A percentile compares a stretch with the other conserved stretches of the same genome.
Conservation (phyloP, 2,888 invertebrate genomes). For the Lasioglossum pauxillum region DNA sequence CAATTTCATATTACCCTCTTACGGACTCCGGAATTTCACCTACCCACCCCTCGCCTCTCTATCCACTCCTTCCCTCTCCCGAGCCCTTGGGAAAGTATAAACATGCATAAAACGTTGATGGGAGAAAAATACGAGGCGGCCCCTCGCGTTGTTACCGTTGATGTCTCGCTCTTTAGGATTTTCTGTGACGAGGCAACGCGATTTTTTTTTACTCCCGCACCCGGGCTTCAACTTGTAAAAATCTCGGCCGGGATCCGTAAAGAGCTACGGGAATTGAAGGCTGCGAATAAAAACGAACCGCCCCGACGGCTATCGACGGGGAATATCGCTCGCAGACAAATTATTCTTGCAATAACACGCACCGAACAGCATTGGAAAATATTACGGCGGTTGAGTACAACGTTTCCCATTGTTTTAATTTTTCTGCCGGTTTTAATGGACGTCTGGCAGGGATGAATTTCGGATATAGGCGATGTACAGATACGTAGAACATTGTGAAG, state of each 20-base stretch:
- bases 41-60: neutral
- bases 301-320: neutral
- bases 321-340: neutral
- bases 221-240: neutral
- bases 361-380: neutral
- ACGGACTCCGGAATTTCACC: constrained; percentile 22
- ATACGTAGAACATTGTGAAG: too few relatives aligned
- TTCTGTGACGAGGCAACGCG: neutral
- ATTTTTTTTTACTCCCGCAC: neutral
- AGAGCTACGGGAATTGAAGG: neutral
- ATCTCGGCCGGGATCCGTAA: neutral
- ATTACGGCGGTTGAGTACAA: neutral
- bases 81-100: constrained; percentile 25
- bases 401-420: neutral
- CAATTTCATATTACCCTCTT: constrained; percentile 50
- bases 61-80: neutral
- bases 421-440: neutral
- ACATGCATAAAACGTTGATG: constrained; percentile 48
- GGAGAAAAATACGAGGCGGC: constrained; percentile 37
- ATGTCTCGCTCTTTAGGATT: constrained; percentile 25
- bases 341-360: neutral
- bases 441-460: neutral
- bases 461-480: too few relatives aligned
- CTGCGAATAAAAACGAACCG: constrained; percentile 6
- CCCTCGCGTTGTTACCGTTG: neutral